These are phyloP conservation scores for Piprites chloris DNA, from an alignment of 2,113 vertebrate species.

Conservation along the genomic window DNA sequence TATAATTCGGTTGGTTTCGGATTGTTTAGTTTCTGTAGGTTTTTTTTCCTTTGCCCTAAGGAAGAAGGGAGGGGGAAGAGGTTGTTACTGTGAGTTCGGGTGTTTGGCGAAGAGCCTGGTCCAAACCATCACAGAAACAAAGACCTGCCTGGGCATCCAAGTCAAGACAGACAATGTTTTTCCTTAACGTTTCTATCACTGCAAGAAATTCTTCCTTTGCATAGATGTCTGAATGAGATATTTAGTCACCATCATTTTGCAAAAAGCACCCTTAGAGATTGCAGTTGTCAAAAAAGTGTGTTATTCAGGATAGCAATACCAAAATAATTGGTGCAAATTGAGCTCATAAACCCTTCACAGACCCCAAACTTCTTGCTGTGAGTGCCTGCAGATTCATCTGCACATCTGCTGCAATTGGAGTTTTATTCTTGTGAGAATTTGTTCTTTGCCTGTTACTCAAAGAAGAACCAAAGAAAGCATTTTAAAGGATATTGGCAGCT, in stretches of 20 bases:
- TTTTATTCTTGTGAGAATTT: neutral
- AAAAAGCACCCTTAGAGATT: neutral
- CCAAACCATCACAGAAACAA: too few relatives aligned
- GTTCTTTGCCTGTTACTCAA: neutral
- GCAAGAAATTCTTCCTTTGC: neutral
- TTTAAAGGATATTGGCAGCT: neutral
- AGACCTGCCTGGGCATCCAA: neutral
- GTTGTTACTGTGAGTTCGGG: too few relatives aligned
- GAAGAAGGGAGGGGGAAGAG: too few relatives aligned
- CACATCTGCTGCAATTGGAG: neutral
- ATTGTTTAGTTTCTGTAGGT: too few relatives aligned
- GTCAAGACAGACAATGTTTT: rapidly evolving
- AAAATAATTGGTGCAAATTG: neutral
- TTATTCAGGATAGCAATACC: neutral
- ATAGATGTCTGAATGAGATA: rapidly evolving
- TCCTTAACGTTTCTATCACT: neutral
- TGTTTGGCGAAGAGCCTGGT: too few relatives aligned
- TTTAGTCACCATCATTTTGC: neutral
- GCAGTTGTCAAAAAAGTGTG: neutral
- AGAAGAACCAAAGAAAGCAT: neutral
- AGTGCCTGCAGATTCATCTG: neutral
- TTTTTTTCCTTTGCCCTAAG: too few relatives aligned
- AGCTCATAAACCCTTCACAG: neutral
- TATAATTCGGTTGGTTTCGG: too few relatives aligned
- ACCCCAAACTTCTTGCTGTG: rapidly evolving